Evolutionary conservation across 2,888 invertebrate genomes (phyloP).

Genomic region (Ceraclea dissimilis): DNA sequence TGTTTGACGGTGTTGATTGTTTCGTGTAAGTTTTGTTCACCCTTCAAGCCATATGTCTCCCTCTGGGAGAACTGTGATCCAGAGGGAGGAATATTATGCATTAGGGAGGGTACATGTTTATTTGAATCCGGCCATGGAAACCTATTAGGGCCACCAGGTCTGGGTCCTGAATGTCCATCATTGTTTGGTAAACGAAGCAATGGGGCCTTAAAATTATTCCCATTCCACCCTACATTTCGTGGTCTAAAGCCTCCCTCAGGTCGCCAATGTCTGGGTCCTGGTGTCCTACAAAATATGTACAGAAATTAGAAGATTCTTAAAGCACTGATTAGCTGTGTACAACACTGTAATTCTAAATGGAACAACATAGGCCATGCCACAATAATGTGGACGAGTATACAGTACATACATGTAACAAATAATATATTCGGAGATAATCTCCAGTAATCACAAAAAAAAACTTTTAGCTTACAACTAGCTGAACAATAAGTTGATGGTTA

Average conservation of each 20-base stretch:
- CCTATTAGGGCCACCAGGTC: not conserved
- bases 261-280: constrained; percentile 15
- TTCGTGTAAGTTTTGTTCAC: constrained; percentile 16
- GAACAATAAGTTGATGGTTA: no score
- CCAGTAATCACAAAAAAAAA: no score
- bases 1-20: constrained; percentile 23
- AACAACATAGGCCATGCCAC: no score
- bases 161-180: not conserved
- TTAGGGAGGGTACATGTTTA: not conserved
- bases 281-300: constrained; percentile 8
- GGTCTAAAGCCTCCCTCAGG: constrained; percentile 13
- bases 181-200: not conserved
- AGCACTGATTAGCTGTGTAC: no score
- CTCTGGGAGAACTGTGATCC: not conserved
- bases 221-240: constrained; percentile 8
- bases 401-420: no score
- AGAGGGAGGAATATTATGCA: not conserved
- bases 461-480: no score
- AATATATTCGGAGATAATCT: no score
- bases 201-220: not conserved
- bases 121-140: not conserved
- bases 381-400: no score
- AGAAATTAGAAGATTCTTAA: not conserved
- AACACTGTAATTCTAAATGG: no score
- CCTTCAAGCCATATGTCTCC: constrained; percentile 6